A percentile compares a stretch with the other conserved stretches of the same genome.
Conservation (phyloP, 2,797 vertebrate species). For the Meriones psammophilus region DNA sequence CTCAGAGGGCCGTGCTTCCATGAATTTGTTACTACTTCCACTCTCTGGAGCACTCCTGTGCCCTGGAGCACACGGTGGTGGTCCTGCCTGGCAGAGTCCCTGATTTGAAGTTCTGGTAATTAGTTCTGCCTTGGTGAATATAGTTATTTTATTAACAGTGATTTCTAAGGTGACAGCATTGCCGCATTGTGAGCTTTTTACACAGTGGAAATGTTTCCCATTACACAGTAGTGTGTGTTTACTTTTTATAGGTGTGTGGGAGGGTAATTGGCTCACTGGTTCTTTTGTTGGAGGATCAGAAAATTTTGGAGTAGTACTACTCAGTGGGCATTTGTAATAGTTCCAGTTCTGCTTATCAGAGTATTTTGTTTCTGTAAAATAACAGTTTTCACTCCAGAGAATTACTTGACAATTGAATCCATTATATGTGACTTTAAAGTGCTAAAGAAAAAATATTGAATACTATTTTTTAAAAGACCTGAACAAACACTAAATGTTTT, state of each 20-base stretch:
- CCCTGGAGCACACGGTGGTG: background rate
- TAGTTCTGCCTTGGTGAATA: background rate
- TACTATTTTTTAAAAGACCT: background rate
- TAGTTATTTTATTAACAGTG: background rate
- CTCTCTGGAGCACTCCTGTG: background rate
- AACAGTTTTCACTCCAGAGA: background rate
- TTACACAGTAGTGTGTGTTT: conserved; percentile 41
- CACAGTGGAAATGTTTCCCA: background rate
- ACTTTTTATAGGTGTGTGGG: conserved; percentile 58
- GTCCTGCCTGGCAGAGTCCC: background rate
- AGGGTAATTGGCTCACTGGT: background rate
- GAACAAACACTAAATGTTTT: background rate
- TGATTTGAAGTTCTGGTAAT: background rate
- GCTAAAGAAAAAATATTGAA: conserved; percentile 25
- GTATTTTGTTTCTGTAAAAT: background rate
- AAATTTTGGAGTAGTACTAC: conserved; percentile 31
- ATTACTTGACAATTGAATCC: conserved; percentile 42
- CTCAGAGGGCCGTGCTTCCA: background rate
- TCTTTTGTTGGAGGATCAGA: conserved; percentile 48
- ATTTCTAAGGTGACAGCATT: background rate
- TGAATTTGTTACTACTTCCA: background rate
- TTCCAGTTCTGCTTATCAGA: conserved; percentile 14
- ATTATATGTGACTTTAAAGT: conserved; percentile 38
- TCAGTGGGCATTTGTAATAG: background rate
- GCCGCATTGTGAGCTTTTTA: conserved; percentile 25